Conservation (phyloP, 2,113 vertebrate species). For the cattle (Bos taurus) region DNA sequence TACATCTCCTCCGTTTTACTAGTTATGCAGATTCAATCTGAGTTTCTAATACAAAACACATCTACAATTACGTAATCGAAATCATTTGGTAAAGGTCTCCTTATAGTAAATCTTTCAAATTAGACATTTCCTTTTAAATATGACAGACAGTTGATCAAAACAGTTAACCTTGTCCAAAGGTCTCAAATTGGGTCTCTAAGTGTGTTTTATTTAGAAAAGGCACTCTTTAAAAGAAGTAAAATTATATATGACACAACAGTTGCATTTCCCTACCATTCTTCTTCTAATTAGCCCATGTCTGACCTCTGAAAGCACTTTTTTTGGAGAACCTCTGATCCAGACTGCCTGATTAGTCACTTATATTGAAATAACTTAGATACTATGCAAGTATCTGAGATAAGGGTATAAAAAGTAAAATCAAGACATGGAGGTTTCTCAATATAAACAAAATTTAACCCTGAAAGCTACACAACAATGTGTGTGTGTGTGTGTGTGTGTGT, state of each 20-base stretch:
- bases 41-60: constrained; percentile 30
- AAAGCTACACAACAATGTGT: neutral
- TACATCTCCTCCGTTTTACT: neutral
- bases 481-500: neutral
- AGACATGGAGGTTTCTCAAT: neutral
- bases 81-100: neutral
- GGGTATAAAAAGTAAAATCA: neutral
- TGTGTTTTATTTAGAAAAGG: neutral
- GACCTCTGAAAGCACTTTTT: neutral
- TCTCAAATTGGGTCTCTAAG: neutral
- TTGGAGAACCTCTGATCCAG: neutral
- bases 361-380: neutral
- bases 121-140: neutral
- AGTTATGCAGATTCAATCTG: neutral
- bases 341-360: neutral
- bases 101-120: constrained; percentile 4
- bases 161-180: neutral
- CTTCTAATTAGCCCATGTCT: neutral
- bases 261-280: neutral
- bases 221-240: neutral
- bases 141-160: neutral
- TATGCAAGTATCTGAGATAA: neutral
- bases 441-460: neutral
- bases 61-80: neutral
- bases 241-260: neutral